These are phyloP conservation scores for Plestiodon gilberti DNA, from an alignment of 2,113 vertebrate genomes.

Conservation along the genomic window DNA sequence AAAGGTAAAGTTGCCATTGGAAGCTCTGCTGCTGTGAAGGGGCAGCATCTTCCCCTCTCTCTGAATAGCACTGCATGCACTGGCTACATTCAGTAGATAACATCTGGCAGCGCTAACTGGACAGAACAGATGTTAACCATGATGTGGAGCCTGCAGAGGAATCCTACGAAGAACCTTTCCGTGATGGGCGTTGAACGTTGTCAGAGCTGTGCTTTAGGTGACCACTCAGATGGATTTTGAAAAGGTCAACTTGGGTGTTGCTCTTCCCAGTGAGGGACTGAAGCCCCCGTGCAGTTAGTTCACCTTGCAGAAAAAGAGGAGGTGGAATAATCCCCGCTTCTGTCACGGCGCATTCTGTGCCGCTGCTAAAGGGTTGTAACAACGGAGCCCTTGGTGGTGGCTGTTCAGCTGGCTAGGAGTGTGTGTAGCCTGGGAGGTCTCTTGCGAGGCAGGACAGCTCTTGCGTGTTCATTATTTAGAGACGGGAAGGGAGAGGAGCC, in stretches of 20 bases:
- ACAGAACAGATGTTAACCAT: neutral
- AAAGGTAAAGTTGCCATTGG: neutral
- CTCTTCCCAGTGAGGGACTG: neutral
- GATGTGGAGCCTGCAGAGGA: neutral
- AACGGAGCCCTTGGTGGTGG: fast-evolving
- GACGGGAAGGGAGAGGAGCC: too few species aligned
- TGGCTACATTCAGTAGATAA: neutral
- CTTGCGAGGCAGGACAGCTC: fast-evolving
- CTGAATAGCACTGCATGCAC: neutral
- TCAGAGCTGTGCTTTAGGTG: neutral
- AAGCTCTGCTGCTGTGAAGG: neutral
- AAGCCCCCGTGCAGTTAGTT: too few species aligned
- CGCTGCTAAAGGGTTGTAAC: neutral
- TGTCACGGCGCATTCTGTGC: neutral
- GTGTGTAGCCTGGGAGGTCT: neutral
- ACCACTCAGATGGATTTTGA: neutral
- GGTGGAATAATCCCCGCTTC: neutral
- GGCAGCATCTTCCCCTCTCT: neutral
- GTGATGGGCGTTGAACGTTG: neutral
- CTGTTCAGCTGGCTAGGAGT: neutral
- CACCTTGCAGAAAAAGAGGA: neutral
- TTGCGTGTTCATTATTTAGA: neutral
- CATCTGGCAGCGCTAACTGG: neutral
- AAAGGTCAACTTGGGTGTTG: neutral
- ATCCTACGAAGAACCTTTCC: conserved; percentile 33